Evolutionary conservation across 2,113 vertebrate species (phyloP).

Genomic region (Gorsachius goisagi): DNA sequence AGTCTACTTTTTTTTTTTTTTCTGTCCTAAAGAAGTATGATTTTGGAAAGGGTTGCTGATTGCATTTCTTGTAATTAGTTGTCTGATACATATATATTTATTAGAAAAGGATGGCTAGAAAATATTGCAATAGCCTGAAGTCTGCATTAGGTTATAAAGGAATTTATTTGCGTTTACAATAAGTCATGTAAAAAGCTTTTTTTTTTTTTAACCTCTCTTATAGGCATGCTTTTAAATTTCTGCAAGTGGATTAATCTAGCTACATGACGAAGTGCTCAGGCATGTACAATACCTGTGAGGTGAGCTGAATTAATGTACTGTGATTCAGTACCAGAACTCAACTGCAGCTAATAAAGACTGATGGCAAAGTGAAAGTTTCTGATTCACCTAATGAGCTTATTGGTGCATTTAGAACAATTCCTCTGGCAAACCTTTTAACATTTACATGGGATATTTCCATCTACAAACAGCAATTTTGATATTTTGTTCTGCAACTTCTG

Average conservation of each 20-base stretch:
- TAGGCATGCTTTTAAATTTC: not conserved
- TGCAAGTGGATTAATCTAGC: constrained; percentile 4
- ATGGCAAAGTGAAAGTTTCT: constrained; percentile 32
- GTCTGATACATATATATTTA: not conserved
- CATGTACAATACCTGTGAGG: constrained; percentile 18
- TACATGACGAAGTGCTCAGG: not conserved
- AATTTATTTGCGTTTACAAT: not conserved
- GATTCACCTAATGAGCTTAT: constrained; percentile 12
- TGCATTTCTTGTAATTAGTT: not conserved
- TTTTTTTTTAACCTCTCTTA: not conserved
- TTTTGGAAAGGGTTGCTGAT: not conserved
- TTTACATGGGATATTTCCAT: not conserved
- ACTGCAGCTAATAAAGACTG: constrained; percentile 38
- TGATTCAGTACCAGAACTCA: constrained; percentile 27
- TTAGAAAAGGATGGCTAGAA: not conserved
- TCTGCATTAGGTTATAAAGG: not conserved
- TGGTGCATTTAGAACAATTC: not conserved
- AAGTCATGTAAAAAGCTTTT: not conserved
- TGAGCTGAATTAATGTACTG: not conserved
- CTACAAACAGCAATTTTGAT: not conserved
- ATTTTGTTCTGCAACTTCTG: not conserved
- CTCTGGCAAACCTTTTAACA: not conserved
- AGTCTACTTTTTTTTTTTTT: not conserved
- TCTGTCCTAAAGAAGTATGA: not conserved
- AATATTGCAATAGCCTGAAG: not conserved